Percentiles rank a stretch among this genome's conserved stretches.
These are phyloP conservation scores for Philereme vetulata DNA, from an alignment of 2,888 invertebrate species.

Conservation along the genomic window DNA sequence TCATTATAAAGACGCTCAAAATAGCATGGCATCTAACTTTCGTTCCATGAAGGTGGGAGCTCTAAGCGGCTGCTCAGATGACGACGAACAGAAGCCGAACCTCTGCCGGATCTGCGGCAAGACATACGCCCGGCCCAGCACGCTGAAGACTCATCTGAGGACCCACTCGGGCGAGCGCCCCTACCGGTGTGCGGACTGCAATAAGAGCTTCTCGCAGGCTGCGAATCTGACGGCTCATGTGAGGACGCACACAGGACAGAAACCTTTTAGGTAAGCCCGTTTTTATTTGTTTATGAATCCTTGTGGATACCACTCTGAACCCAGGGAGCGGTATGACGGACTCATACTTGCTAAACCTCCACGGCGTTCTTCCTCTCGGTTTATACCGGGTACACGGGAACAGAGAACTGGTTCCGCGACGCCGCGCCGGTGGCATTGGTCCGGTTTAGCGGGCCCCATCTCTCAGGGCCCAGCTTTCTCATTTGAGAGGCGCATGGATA, in stretches of 20 bases:
- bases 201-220: constrained; percentile 98
- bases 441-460: too few species aligned
- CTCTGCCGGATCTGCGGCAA: constrained; percentile 98
- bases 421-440: too few species aligned
- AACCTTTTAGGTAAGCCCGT: constrained; percentile 89
- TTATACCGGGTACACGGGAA: too few species aligned
- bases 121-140: constrained; percentile 97
- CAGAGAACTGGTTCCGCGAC: too few species aligned
- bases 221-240: constrained; percentile 99
- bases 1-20: too few species aligned
- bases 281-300: too few species aligned
- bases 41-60: constrained; percentile 65
- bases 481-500: too few species aligned
- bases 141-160: constrained; percentile 97
- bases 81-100: constrained; percentile 92
- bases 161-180: constrained; percentile 98
- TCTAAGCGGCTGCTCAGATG: constrained; percentile 85
- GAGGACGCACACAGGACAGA: constrained; percentile 97
- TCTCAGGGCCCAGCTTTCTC: too few species aligned
- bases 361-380: too few species aligned
- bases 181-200: constrained; percentile 94
- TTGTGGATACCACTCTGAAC: too few species aligned
- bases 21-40: not conserved
- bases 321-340: too few species aligned
- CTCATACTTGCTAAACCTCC: too few species aligned